Conservation (phyloP, 2,888 invertebrate genomes). For the Tinea trinotella region DNA sequence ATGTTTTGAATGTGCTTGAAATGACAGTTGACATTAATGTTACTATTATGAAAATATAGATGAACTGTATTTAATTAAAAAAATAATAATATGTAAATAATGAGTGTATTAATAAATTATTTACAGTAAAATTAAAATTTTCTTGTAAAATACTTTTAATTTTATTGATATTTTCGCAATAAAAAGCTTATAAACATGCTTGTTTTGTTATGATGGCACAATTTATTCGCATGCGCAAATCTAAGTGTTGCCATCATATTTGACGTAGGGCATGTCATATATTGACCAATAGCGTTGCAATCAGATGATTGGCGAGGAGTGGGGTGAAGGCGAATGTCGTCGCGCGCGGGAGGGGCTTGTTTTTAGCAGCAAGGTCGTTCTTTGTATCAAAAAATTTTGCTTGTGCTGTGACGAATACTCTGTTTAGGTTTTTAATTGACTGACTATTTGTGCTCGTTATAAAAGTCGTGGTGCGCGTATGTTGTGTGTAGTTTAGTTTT, state of each 20-base stretch:
- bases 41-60: neutral
- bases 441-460: conserved; percentile 43
- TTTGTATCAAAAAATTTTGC: conserved; percentile 73
- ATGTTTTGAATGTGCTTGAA: neutral
- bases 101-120: neutral
- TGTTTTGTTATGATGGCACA: neutral
- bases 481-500: conserved; percentile 45
- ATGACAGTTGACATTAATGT: neutral
- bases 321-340: conserved; percentile 28
- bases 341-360: conserved; percentile 60
- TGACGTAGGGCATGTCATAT: neutral
- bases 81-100: neutral
- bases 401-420: conserved; percentile 50
- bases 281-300: conserved; percentile 23
- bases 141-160: too few relatives aligned
- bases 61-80: neutral
- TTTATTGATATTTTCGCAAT: neutral
- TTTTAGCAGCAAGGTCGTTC: conserved; percentile 75
- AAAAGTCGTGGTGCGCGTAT: conserved; percentile 48
- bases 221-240: conserved; percentile 6
- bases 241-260: neutral
- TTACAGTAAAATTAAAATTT: neutral
- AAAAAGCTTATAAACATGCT: neutral
- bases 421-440: conserved; percentile 57
- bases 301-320: conserved; percentile 24